These are phyloP conservation scores for Bradysia coprophila DNA, from an alignment of 1,140 invertebrate species.

Conservation along the genomic window DNA sequence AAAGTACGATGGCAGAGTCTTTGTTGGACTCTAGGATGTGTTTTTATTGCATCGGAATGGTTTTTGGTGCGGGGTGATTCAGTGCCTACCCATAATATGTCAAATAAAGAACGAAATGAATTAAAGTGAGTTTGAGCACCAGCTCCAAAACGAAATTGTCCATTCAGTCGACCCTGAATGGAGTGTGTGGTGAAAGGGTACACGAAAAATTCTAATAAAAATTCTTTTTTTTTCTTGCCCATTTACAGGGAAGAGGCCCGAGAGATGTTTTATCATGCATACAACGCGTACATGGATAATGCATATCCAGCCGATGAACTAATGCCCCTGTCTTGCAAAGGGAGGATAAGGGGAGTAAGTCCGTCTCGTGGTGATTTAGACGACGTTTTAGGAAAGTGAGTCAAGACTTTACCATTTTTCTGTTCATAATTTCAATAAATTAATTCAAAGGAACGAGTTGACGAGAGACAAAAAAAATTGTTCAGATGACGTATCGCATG, in stretches of 20 bases:
- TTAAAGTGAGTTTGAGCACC: conserved; percentile 28
- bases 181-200: background rate
- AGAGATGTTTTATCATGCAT: conserved; percentile 97
- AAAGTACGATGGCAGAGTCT: no score
- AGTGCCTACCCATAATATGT: conserved; percentile 32
- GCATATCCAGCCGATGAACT: conserved; percentile 97
- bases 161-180: background rate
- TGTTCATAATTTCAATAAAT: no score
- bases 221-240: background rate
- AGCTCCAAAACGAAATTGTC: background rate
- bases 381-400: conserved; percentile 91
- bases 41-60: no score
- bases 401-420: no score
- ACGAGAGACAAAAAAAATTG: conserved; percentile 3
- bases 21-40: no score
- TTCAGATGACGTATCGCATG: no score
- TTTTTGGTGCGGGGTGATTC: no score
- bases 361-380: conserved; percentile 88
- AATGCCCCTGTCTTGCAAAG: conserved; percentile 92
- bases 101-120: conserved; percentile 29
- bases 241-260: conserved; percentile 37
- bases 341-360: conserved; percentile 69
- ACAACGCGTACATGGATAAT: conserved; percentile 89
- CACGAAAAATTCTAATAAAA: background rate
- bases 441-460: no score